A percentile compares a stretch with the other conserved stretches of the same genome.
Evolutionary conservation across 2,797 vertebrate species (phyloP).

Genomic region (Mus caroli): DNA sequence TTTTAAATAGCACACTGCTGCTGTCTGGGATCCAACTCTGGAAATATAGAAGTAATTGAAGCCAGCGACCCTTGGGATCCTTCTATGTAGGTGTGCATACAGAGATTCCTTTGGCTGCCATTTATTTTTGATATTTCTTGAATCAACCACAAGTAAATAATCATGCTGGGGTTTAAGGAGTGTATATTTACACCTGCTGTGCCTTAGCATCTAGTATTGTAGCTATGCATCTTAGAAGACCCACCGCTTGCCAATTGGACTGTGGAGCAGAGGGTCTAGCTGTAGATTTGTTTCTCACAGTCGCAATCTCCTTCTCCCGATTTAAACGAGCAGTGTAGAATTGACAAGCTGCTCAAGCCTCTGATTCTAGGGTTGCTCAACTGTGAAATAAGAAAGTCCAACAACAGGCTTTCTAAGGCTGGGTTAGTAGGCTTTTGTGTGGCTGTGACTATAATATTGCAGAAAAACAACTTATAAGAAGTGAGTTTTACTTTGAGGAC

Average conservation of each 20-base stretch:
- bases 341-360: conserved; percentile 2
- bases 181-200: neutral
- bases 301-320: neutral
- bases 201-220: neutral
- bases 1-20: neutral
- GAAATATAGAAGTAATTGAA: conserved; percentile 62
- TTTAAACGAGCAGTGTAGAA: neutral
- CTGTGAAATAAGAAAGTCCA: conserved; percentile 43
- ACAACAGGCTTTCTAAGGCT: neutral
- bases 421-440: neutral
- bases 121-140: conserved; percentile 42
- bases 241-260: neutral
- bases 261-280: neutral
- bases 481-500: neutral
- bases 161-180: neutral
- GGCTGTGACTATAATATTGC: neutral
- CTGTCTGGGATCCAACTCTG: neutral
- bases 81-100: neutral
- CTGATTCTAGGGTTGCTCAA: neutral
- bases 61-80: neutral
- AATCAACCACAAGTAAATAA: conserved; percentile 7
- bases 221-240: neutral
- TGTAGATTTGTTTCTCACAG: neutral
- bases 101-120: neutral
- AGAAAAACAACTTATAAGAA: neutral